Evolutionary conservation across 2,113 vertebrate genomes (phyloP).

Genomic region (Chaenocephalus aceratus): DNA sequence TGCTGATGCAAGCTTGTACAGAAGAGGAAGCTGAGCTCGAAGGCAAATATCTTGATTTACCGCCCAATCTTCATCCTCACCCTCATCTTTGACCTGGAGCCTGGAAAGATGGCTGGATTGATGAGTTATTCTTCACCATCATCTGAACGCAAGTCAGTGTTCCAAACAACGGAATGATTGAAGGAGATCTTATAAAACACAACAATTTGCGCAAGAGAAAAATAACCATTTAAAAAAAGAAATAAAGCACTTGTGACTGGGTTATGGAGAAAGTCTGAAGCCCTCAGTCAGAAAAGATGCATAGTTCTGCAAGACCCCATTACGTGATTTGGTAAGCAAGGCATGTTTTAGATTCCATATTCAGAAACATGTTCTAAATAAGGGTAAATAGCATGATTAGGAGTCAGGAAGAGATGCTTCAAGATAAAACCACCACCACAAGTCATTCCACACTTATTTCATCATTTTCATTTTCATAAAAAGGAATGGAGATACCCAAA

Average conservation of each 20-base stretch:
- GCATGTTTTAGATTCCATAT: not conserved
- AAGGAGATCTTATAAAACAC: not conserved
- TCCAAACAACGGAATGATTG: not conserved
- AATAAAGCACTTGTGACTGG: not conserved
- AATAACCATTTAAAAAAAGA: not conserved
- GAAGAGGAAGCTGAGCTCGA: no score
- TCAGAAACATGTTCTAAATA: not conserved
- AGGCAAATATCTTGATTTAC: no score
- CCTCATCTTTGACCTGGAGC: no score
- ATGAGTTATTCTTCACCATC: not conserved
- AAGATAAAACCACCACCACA: not conserved
- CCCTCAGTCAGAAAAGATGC: not conserved
- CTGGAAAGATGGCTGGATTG: not conserved
- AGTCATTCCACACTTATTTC: constrained; percentile 15
- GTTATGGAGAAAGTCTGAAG: not conserved
- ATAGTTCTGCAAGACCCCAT: not conserved
- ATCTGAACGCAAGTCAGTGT: not conserved
- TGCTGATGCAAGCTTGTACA: no score
- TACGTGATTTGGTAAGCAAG: not conserved
- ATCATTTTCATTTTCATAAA: not conserved
- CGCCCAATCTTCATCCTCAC: no score
- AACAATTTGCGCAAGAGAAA: not conserved
- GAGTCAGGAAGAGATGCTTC: not conserved
- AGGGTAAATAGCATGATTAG: not conserved
- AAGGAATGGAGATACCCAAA: constrained; percentile 1